Evolutionary conservation across 2,797 vertebrate species (phyloP).

Genomic region (Pseudochirops cupreus): DNA sequence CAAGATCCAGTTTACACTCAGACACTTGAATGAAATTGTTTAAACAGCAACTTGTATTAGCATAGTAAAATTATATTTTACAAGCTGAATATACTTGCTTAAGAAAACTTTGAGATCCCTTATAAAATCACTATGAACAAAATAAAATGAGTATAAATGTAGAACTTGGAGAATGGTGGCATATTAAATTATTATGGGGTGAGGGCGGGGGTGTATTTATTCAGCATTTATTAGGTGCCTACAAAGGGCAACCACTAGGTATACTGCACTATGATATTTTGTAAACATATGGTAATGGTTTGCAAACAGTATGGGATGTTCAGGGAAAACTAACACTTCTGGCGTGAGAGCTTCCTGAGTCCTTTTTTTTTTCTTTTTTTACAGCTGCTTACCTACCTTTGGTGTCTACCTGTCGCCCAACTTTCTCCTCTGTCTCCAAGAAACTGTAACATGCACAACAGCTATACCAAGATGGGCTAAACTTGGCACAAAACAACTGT

Average conservation of each 20-base stretch:
- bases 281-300: not conserved
- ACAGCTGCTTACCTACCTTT: not conserved
- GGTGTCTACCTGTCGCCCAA: not conserved
- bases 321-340: not conserved
- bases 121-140: too few relatives aligned
- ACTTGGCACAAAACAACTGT: not conserved
- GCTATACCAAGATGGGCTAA: not conserved
- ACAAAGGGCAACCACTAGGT: not conserved
- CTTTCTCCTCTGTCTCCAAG: not conserved
- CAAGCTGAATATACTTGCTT: too few relatives aligned
- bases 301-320: not conserved
- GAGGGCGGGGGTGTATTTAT: not conserved
- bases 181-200: not conserved
- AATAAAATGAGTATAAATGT: too few relatives aligned
- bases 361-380: too few relatives aligned
- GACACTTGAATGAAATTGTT: too few relatives aligned
- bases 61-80: too few relatives aligned
- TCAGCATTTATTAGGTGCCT: not conserved
- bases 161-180: not conserved
- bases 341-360: not conserved
- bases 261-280: not conserved
- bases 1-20: too few relatives aligned
- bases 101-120: too few relatives aligned
- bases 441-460: not conserved
- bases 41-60: too few relatives aligned